These are phyloP conservation scores for Phocoena phocoena DNA, from an alignment of 2,113 vertebrate genomes.

Conservation along the genomic window DNA sequence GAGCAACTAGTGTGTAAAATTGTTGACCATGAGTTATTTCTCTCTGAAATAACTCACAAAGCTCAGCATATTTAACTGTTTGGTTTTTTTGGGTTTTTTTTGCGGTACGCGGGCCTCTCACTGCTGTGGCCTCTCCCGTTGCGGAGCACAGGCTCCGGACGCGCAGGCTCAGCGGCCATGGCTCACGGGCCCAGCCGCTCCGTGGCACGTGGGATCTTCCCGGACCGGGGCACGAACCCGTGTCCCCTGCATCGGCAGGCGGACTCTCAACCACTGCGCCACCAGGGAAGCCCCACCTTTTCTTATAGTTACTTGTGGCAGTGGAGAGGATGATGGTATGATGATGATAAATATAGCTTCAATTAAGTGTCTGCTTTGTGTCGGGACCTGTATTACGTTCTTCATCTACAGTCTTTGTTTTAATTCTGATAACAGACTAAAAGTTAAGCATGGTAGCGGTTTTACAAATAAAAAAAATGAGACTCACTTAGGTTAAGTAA, in stretches of 20 bases:
- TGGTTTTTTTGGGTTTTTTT: too few relatives aligned
- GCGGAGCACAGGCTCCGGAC: too few relatives aligned
- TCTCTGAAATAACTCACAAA: neutral
- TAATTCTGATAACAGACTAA: neutral
- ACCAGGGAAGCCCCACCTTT: neutral
- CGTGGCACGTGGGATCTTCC: too few relatives aligned
- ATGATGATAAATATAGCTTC: neutral
- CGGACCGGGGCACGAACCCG: rapidly evolving
- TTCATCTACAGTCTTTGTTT: neutral
- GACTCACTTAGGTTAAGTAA: neutral
- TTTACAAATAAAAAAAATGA: neutral
- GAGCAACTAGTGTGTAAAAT: neutral
- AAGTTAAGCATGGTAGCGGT: neutral
- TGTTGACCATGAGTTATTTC: neutral
- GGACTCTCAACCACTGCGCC: too few relatives aligned
- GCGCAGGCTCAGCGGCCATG: too few relatives aligned
- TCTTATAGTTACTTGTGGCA: neutral
- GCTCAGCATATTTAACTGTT: neutral
- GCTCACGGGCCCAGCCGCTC: too few relatives aligned
- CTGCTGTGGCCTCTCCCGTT: too few relatives aligned
- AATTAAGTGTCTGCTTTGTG: neutral
- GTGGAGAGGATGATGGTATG: neutral
- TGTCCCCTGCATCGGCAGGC: too few relatives aligned
- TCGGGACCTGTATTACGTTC: neutral
- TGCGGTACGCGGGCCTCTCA: too few relatives aligned